A percentile compares a stretch with the other conserved stretches of the same genome.
Conservation (phyloP, 2,888 invertebrate species). For the Theodoxus fluviatilis region DNA sequence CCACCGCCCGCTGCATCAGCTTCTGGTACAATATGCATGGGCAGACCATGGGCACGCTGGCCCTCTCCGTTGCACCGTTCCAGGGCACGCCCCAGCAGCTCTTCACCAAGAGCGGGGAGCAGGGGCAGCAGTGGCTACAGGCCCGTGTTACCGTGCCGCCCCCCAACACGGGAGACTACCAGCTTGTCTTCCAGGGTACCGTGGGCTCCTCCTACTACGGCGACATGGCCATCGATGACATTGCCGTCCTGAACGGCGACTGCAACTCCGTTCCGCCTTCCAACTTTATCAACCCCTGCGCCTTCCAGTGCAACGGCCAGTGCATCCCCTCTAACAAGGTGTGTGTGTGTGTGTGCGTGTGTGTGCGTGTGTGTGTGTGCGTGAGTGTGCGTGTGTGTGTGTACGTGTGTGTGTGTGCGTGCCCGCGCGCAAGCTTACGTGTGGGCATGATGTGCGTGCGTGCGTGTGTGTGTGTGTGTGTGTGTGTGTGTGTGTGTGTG, state of each 20-base stretch:
- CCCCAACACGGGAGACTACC: slow-evolving; percentile 34
- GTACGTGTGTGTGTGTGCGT: no score
- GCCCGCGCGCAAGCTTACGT: no score
- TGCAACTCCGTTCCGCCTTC: slow-evolving; percentile 42
- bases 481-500: no score
- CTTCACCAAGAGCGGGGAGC: slow-evolving; percentile 37
- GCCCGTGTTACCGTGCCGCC: slow-evolving; percentile 25
- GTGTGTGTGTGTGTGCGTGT: slow-evolving; percentile 50
- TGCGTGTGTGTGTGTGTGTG: no score
- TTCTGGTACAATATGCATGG: slow-evolving; percentile 62
- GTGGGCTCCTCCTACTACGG: slow-evolving; percentile 40
- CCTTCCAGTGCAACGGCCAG: slow-evolving; percentile 37
- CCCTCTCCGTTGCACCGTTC: slow-evolving; percentile 39
- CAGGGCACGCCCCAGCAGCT: slow-evolving; percentile 16
- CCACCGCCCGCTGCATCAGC: slow-evolving; percentile 47
- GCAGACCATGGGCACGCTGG: slow-evolving; percentile 43
- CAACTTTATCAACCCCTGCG: slow-evolving; percentile 40
- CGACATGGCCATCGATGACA: slow-evolving; percentile 57
- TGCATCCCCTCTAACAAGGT: slow-evolving; percentile 42
- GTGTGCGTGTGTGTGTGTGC: no score
- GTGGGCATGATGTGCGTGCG: no score
- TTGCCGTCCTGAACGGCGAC: slow-evolving; percentile 42
- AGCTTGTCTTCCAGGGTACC: slow-evolving; percentile 42
- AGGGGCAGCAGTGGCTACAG: slow-evolving; percentile 45
- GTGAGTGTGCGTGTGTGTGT: no score